Conservation (phyloP, 2,888 invertebrate genomes). For the Dryobota labecula region DNA sequence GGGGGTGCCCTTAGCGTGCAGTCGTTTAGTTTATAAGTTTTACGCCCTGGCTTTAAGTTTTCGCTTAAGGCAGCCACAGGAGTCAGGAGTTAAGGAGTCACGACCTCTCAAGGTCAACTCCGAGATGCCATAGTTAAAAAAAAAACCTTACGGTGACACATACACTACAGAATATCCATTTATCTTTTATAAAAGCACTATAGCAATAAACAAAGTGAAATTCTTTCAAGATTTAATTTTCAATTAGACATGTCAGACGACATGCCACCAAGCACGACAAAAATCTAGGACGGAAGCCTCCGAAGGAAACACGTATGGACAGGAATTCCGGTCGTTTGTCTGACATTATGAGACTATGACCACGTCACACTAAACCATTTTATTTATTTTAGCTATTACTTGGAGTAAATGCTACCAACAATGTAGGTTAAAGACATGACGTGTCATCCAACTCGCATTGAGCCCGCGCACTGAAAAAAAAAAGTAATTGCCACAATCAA, state of each 20-base stretch:
- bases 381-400: constrained; percentile 20
- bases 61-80: too few relatives aligned
- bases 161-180: too few relatives aligned
- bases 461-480: too few relatives aligned
- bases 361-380: constrained; percentile 7
- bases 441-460: neutral
- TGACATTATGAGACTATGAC: neutral
- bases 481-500: too few relatives aligned
- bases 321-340: constrained; percentile 30
- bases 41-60: too few relatives aligned
- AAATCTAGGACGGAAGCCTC: constrained; percentile 41
- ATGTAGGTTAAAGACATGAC: neutral
- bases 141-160: too few relatives aligned
- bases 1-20: too few relatives aligned
- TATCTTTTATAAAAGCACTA: neutral
- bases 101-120: too few relatives aligned
- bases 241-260: constrained; percentile 2
- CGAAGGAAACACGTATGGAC: constrained; percentile 24
- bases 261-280: constrained; percentile 5
- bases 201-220: neutral
- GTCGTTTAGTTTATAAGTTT: too few relatives aligned
- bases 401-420: neutral
- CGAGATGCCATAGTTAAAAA: too few relatives aligned
- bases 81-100: too few relatives aligned
- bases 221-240: constrained; percentile 36